Evolutionary conservation across 37 sponge, comb jelly and placozoan species (phyloP).

Genomic region (Spongilla lacustris): DNA sequence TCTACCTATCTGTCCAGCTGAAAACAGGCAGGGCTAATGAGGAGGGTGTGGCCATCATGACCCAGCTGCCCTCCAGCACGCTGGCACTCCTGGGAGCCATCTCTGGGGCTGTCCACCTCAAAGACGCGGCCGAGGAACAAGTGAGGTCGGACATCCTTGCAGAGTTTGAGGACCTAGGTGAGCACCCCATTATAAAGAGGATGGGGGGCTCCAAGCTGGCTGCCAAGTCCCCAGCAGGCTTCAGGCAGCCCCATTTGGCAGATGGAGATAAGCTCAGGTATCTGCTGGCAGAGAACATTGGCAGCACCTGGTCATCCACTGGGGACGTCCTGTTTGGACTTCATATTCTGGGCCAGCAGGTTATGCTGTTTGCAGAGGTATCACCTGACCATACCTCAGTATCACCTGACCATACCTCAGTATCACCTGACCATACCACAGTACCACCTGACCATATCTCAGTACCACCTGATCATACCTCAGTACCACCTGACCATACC

Average conservation of each 20-base stretch:
- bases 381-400: slow-evolving; percentile 2
- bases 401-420: too few species aligned
- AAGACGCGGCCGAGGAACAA: slow-evolving; percentile 32
- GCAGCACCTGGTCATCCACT: slow-evolving; percentile 4
- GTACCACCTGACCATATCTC: too few species aligned
- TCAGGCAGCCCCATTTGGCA: background rate
- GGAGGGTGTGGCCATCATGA: slow-evolving; percentile 11
- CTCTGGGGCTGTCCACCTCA: slow-evolving; percentile 12
- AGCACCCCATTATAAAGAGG: background rate
- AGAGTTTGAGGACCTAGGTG: slow-evolving; percentile 34
- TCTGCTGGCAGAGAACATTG: slow-evolving; percentile 2
- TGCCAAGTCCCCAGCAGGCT: slow-evolving; percentile 1
- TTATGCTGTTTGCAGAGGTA: slow-evolving; percentile 53
- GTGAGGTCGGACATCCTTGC: slow-evolving; percentile 24
- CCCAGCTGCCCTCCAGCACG: slow-evolving; percentile 22
- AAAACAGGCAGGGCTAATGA: background rate
- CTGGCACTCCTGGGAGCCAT: slow-evolving; percentile 43
- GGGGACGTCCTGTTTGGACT: background rate
- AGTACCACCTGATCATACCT: too few species aligned
- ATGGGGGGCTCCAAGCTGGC: background rate
- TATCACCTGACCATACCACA: too few species aligned
- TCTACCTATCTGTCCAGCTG: slow-evolving; percentile 27
- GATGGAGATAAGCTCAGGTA: slow-evolving; percentile 27
- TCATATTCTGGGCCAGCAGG: slow-evolving; percentile 37
- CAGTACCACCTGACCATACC: too few species aligned